Evolutionary conservation across 2,113 vertebrate genomes (phyloP).

Genomic region (Phycodurus eques): DNA sequence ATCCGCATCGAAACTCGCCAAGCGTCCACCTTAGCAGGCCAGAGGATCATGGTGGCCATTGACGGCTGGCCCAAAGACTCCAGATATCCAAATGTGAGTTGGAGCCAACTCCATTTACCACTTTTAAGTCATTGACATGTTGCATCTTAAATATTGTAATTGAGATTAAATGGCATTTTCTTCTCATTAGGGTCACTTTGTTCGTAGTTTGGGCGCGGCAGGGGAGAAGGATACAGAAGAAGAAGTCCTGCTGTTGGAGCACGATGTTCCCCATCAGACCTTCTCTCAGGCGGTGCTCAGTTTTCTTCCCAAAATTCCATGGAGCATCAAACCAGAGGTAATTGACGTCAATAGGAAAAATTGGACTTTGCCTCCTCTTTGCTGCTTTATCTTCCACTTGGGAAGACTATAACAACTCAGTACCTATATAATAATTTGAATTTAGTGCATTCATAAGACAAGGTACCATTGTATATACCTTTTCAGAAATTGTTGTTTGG

Average conservation of each 20-base stretch:
- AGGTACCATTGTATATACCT: too few relatives aligned
- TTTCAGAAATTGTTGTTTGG: too few relatives aligned
- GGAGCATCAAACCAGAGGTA: conserved; percentile 88
- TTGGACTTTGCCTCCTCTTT: too few relatives aligned
- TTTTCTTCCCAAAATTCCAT: conserved; percentile 93
- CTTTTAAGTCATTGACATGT: background rate
- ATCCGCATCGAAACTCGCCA: conserved; percentile 97
- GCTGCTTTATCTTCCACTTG: background rate
- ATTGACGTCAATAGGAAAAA: background rate
- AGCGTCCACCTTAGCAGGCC: conserved; percentile 80
- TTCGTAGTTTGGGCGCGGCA: conserved; percentile 85
- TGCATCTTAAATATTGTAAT: background rate
- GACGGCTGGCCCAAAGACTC: conserved; percentile 96
- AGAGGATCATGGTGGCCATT: conserved; percentile 94
- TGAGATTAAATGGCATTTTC: background rate
- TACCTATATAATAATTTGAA: too few relatives aligned
- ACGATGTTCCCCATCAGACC: conserved; percentile 92
- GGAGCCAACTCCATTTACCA: background rate
- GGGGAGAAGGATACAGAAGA: conserved; percentile 95
- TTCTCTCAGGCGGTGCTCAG: conserved; percentile 92
- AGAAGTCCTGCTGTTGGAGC: conserved; percentile 92
- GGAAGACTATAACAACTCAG: background rate
- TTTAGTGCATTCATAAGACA: too few relatives aligned
- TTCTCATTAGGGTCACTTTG: conserved; percentile 88
- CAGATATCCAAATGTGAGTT: conserved; percentile 92